These are phyloP conservation scores for Pseudomugil gertrudae DNA, from an alignment of 2,797 vertebrate genomes.

Conservation along the genomic window DNA sequence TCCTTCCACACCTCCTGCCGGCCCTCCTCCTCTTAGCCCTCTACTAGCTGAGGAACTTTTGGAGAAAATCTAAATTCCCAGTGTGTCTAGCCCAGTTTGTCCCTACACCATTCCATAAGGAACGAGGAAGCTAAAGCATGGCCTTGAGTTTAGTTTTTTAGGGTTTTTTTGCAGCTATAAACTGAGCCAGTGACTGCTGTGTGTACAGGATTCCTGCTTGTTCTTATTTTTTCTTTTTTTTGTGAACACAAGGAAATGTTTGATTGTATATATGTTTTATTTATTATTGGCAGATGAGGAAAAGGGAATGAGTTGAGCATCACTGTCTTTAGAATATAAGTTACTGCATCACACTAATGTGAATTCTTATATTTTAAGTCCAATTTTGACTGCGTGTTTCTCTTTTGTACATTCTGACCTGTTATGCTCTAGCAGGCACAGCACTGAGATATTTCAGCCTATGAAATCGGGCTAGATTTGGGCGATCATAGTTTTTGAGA, in stretches of 20 bases:
- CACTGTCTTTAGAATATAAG: slow-evolving; percentile 30
- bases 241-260: slow-evolving; percentile 18
- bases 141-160: slow-evolving; percentile 5
- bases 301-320: slow-evolving; percentile 41
- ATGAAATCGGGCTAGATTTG: too few relatives aligned
- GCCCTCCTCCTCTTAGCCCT: slow-evolving; percentile 28
- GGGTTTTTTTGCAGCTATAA: slow-evolving; percentile 54
- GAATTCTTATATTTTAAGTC: slow-evolving; percentile 42
- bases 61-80: slow-evolving; percentile 30
- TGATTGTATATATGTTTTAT: slow-evolving; percentile 69
- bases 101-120: background rate
- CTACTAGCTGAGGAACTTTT: slow-evolving; percentile 67
- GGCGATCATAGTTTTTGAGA: background rate
- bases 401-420: slow-evolving; percentile 30
- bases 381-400: slow-evolving; percentile 5
- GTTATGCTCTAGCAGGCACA: slow-evolving; percentile 27
- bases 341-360: slow-evolving; percentile 40
- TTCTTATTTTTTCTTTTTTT: background rate
- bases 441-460: slow-evolving; percentile 14
- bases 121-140: slow-evolving; percentile 7
- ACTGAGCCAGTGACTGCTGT: slow-evolving; percentile 60
- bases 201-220: slow-evolving; percentile 10
- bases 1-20: slow-evolving; percentile 63
- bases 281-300: slow-evolving; percentile 52
- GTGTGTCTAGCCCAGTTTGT: background rate